A percentile compares a stretch with the other conserved stretches of the same genome.
These are phyloP conservation scores for Fregetta grallaria DNA, from an alignment of 2,113 vertebrate genomes.

Conservation along the genomic window DNA sequence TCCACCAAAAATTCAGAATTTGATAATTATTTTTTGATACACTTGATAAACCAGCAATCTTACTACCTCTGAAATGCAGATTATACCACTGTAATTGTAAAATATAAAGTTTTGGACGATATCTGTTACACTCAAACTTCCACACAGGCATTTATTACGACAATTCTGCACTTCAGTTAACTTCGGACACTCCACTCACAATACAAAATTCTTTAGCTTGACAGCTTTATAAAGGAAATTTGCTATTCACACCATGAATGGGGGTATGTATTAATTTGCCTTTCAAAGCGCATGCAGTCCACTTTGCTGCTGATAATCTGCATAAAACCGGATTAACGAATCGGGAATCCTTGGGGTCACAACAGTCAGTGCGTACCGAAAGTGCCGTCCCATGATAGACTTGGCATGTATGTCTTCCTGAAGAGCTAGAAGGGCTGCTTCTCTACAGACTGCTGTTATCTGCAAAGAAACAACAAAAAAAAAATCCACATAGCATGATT, in stretches of 20 bases:
- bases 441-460: constrained; percentile 91
- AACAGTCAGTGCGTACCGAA: constrained; percentile 76
- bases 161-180: background rate
- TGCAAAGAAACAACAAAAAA: constrained; percentile 70
- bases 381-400: constrained; percentile 78
- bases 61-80: background rate
- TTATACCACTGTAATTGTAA: background rate
- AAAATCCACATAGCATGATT: background rate
- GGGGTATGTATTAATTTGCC: background rate
- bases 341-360: constrained; percentile 89
- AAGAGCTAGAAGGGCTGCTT: constrained; percentile 91
- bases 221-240: constrained; percentile 33
- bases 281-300: constrained; percentile 78
- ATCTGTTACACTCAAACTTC: background rate
- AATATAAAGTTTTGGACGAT: background rate
- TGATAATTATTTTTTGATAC: background rate
- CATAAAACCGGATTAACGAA: constrained; percentile 85
- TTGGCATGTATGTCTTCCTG: constrained; percentile 89
- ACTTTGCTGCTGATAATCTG: constrained; percentile 83
- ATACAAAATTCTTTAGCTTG: constrained; percentile 2
- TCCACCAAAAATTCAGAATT: background rate
- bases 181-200: background rate
- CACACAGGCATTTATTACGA: background rate
- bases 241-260: background rate
- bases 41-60: background rate